Conservation (phyloP, 2,888 invertebrate genomes). For the Acholoe squamosa region DNA sequence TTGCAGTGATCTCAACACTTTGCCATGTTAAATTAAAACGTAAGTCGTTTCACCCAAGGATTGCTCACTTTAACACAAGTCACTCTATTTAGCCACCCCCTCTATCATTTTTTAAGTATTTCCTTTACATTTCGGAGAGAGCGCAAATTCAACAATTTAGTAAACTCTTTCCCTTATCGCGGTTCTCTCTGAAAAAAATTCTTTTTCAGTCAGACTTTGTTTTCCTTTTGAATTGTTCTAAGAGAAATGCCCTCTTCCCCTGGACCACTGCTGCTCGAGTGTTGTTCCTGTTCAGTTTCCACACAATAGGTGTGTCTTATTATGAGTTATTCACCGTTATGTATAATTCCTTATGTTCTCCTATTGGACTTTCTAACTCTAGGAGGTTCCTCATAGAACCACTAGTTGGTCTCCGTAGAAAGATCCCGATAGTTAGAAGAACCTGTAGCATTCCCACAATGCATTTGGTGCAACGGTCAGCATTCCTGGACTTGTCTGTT, state of each 20-base stretch:
- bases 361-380: slow-evolving; percentile 41
- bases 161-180: no score
- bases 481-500: neutral
- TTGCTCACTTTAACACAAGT: neutral
- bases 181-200: no score
- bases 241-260: neutral
- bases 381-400: slow-evolving; percentile 44
- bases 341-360: slow-evolving; percentile 8
- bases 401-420: slow-evolving; percentile 41
- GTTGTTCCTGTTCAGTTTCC: slow-evolving; percentile 30
- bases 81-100: neutral
- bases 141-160: neutral
- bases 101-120: slow-evolving; percentile 17
- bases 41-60: neutral
- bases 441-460: slow-evolving; percentile 39
- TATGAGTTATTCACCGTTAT: neutral
- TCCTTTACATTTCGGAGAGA: neutral
- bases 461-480: slow-evolving; percentile 51
- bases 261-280: slow-evolving; percentile 51
- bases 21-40: slow-evolving; percentile 38
- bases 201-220: no score
- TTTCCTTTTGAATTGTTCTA: neutral
- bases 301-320: slow-evolving; percentile 32
- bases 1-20: slow-evolving; percentile 75
- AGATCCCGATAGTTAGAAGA: slow-evolving; percentile 46